Conservation (phyloP, 2,797 vertebrate genomes). For the Hemitrygon akajei region DNA sequence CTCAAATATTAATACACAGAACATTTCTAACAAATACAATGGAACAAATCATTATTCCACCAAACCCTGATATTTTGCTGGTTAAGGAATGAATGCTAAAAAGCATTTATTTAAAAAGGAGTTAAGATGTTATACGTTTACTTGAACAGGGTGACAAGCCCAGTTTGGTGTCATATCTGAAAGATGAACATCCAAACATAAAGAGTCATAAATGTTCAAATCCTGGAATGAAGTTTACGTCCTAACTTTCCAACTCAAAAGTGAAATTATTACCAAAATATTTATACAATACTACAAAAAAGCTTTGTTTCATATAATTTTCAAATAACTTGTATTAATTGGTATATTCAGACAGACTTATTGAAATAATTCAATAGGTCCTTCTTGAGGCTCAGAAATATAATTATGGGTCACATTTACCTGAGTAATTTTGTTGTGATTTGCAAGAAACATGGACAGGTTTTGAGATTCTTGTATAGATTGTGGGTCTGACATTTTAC, state of each 20-base stretch:
- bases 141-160: not conserved
- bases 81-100: not conserved
- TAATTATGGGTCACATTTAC: constrained; percentile 50
- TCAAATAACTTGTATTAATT: not conserved
- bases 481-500: constrained; percentile 95
- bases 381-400: not conserved
- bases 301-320: not conserved
- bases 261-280: too few species aligned
- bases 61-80: not conserved
- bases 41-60: not conserved
- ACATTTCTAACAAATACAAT: not conserved
- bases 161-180: not conserved
- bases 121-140: not conserved
- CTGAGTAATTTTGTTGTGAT: constrained; percentile 99
- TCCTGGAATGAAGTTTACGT: not conserved
- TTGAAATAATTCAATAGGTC: not conserved
- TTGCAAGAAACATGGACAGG: constrained; percentile 95
- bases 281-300: not conserved
- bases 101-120: not conserved
- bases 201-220: not conserved
- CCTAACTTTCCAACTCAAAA: too few species aligned
- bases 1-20: not conserved
- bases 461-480: constrained; percentile 99
- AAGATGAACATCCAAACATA: not conserved
- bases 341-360: not conserved